Evolutionary conservation across 1,140 invertebrate species (phyloP), one percentile per base, ranked within the genome.

Genomic region (Octopus bimaculoides): DNA sequence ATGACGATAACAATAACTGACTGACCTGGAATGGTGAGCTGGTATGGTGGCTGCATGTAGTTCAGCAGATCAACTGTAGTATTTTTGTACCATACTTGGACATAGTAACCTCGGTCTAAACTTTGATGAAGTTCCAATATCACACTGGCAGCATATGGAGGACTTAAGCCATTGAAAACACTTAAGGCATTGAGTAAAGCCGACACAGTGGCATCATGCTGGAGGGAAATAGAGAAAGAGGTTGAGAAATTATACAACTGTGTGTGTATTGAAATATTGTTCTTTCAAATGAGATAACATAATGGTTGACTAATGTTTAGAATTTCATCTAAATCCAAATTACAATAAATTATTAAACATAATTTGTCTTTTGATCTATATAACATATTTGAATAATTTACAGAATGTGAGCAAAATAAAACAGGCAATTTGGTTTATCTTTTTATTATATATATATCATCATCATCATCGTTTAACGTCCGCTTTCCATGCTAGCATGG

Each of bases 161-260:
- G 95, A 83, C 92, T 92, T 77, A 94, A 93, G 7, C 91, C 90
- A 75, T 96, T 92, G 87, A 93, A 96, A 5, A 96, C 83, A 26
- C 92, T 92, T 14, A 97, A 88, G 1, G 93, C 91, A 87, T 93
- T 93, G 8, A 97, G 90, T 54, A 96, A 84, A 85, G 93, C 94
- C 0, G 94, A 94, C 14, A 97, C 87, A 0, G 94, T 96, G 4
- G 94, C 93, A 88, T 97, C 96, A 87, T 97, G 96, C 84, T 85
- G 75, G 8, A 81, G 75, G 78, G 75, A 52, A 79, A 78, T 1
- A 56, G 52, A 92, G 94, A 84, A 94, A 95, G 84, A 94, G 95
- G 52, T 96, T 91, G 85, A 92, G 93, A 75, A 96, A 81, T 83
- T 94, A 75, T 54, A 80, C 56, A 78, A 41, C 26, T 41, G 0